These are phyloP conservation scores for Augochlora pura DNA, from an alignment of 1,140 invertebrate genomes.

Conservation along the genomic window DNA sequence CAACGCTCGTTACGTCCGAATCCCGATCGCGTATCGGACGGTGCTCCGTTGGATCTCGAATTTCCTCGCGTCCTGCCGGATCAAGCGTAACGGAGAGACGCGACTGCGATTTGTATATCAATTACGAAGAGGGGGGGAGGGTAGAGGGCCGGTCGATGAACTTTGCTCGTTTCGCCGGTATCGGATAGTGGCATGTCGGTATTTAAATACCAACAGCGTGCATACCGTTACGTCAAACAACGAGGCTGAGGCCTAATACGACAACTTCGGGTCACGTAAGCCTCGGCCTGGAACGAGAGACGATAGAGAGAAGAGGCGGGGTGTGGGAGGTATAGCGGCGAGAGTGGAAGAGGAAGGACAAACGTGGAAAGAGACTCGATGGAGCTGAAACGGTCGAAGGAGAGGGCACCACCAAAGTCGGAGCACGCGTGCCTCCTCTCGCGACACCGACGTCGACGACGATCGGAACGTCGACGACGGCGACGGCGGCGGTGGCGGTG, in stretches of 20 bases:
- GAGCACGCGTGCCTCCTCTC: conserved; percentile 58
- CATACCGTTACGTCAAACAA: conserved; percentile 63
- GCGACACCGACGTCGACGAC: too few species aligned
- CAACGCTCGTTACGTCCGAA: not conserved
- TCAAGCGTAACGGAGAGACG: not conserved
- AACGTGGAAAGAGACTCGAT: conserved; percentile 28
- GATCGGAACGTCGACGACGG: too few species aligned
- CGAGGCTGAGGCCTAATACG: conserved; percentile 44
- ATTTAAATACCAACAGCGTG: conserved; percentile 60
- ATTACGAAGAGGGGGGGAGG: not conserved
- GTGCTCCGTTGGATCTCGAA: not conserved
- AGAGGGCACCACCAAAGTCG: conserved; percentile 54
- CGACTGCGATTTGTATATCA: conserved; percentile 42
- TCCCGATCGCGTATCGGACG: not conserved
- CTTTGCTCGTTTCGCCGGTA: conserved; percentile 40
- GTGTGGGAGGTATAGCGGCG: not conserved
- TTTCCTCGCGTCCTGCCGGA: not conserved
- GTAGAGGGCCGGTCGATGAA: conserved; percentile 19
- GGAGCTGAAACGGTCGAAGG: conserved; percentile 39
- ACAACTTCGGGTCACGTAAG: conserved; percentile 59
- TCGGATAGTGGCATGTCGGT: conserved; percentile 46
- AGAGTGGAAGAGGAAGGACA: conserved; percentile 18
- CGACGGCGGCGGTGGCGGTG: not conserved
- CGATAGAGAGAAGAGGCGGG: conserved; percentile 18
- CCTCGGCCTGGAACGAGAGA: conserved; percentile 11